Evolutionary conservation across 1,140 invertebrate genomes (phyloP).

Genomic region (Cydia pomonella): DNA sequence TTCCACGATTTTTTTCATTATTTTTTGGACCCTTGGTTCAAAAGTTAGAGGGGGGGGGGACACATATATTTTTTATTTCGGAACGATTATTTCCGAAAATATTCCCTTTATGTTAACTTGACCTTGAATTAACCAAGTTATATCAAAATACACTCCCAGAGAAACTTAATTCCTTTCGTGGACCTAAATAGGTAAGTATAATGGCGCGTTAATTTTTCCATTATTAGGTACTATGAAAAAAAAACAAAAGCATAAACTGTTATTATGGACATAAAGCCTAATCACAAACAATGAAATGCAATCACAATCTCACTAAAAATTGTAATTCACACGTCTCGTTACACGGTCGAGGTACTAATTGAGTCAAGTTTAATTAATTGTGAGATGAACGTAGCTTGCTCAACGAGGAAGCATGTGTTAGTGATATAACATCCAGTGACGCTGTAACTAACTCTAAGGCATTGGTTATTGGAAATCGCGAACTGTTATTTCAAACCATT

Average conservation of each 20-base stretch:
- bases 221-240: background rate
- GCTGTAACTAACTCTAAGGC: conserved; percentile 1
- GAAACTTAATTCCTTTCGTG: too few relatives aligned
- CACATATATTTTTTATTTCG: too few relatives aligned
- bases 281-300: background rate
- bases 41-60: too few relatives aligned
- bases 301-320: background rate
- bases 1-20: too few relatives aligned
- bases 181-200: too few relatives aligned
- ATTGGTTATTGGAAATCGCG: conserved; percentile 18
- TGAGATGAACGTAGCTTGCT: conserved; percentile 44
- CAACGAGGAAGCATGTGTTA: conserved; percentile 46
- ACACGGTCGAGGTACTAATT: conserved; percentile 25
- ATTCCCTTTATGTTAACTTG: too few relatives aligned
- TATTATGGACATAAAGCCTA: too few relatives aligned
- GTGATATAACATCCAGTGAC: conserved; percentile 23
- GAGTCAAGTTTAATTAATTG: conserved; percentile 43
- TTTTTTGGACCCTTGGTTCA: too few relatives aligned
- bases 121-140: too few relatives aligned
- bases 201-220: background rate
- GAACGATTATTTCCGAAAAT: too few relatives aligned
- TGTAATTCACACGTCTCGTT: conserved; percentile 11
- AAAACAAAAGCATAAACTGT: too few relatives aligned
- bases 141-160: too few relatives aligned
- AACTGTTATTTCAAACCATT: conserved; percentile 23